phyloP scores from a whole-genome alignment of 2,113 vertebrate genomes.

The Neotoma lepida region DNA sequence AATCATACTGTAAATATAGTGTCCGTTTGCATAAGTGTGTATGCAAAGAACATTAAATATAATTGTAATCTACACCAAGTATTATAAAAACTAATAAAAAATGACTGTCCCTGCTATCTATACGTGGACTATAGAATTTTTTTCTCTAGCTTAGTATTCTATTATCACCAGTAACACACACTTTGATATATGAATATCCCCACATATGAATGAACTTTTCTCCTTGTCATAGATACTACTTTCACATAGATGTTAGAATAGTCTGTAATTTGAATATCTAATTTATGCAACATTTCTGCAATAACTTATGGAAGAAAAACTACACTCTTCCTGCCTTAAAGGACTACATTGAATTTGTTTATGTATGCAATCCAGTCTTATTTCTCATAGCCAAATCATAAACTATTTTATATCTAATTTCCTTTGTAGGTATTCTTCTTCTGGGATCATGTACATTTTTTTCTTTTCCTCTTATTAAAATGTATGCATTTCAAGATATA shows the following conservation, averaged over 20 bases:
- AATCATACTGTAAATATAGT: neutral
- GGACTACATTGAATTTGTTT: neutral
- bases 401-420: neutral
- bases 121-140: neutral
- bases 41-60: neutral
- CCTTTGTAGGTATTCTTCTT: neutral
- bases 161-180: neutral
- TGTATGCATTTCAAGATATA: neutral
- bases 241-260: neutral
- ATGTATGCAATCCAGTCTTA: neutral
- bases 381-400: neutral
- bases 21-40: rapidly evolving
- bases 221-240: neutral
- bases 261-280: neutral
- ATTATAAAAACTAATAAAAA: neutral
- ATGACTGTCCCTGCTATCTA: neutral
- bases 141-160: neutral
- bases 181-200: neutral
- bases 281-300: neutral
- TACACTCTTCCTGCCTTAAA: neutral
- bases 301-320: neutral
- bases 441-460: neutral
- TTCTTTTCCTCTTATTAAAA: neutral
- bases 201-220: rapidly evolving
- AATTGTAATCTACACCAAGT: neutral